Evolutionary conservation across 2,797 vertebrate species (phyloP), one percentile per base, ranked within the genome.

Genomic region (Mus minutoides): DNA sequence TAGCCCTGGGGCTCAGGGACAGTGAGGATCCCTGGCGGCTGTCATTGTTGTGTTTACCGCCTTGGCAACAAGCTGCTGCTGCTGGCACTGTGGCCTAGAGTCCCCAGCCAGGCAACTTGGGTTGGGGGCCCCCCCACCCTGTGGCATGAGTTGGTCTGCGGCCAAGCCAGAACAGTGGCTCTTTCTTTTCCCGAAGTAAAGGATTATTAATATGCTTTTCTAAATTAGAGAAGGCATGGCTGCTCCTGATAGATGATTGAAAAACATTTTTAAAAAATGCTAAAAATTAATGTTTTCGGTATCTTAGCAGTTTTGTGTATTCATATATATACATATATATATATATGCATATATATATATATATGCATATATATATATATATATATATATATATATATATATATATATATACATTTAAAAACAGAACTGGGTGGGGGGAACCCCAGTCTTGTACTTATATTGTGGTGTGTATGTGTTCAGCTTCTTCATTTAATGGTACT

Each of bases 121-220:
- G 79, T 80, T 4, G 52, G 34, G 58, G 88, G 88, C 31, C 84
- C 37, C 73, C 86, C 88, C 40, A 1, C 75, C 94, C 79, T 52
- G n/a, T 31, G 26, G 88, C 14, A 6, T 7, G 19, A 73, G 16
- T 64, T 56, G 88, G 49, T 89, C 37, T 80, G 12, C 43, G 49
- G 64, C 84, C 54, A 84, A 60, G 21, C 24, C 64, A 46, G 69
- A 58, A 93, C 75, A 34, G 71, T 91, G 94, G 37, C 83, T 78
- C 84, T 89, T 93, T 88, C 80, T 94, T 95, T 96, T 64, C 40
- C 43, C 37, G 43, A 80, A 92, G 88, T 85, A 64, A 91, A 67
- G 14, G 73, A 93, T 90, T 94, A 76, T 86, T 95, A 73, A 76
- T 69, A 29, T 58, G 73, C 17, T 69, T 94, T 92, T 71, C 79